These are phyloP conservation scores for Caenorhabditis sinica DNA, from an alignment of 2,888 invertebrate genomes.

Conservation along the genomic window DNA sequence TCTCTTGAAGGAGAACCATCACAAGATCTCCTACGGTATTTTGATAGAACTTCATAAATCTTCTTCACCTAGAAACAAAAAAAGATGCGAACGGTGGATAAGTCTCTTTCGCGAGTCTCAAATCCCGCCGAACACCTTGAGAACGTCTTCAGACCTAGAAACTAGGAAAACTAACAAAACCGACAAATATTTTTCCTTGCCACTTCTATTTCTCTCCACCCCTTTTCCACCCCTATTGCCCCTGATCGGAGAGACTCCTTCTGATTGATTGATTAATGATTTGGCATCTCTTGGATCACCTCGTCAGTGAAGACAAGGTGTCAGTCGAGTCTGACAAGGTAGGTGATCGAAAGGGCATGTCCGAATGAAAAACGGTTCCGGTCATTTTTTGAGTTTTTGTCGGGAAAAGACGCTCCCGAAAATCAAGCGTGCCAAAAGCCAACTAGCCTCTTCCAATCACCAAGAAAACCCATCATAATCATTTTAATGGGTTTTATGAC, in stretches of 20 bases:
- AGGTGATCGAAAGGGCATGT: neutral
- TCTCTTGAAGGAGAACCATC: too few species aligned
- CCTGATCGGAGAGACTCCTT: neutral
- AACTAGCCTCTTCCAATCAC: too few species aligned
- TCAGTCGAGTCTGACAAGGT: neutral
- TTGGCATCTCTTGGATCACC: neutral
- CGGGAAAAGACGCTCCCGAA: too few species aligned
- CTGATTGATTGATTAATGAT: slow-evolving; percentile 62
- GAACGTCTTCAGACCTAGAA: neutral
- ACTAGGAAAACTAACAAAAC: neutral
- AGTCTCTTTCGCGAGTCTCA: neutral
- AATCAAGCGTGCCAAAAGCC: neutral
- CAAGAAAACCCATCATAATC: slow-evolving; percentile 19
- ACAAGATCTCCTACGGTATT: too few species aligned
- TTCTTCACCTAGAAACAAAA: slow-evolving; percentile 18
- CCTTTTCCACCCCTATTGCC: neutral
- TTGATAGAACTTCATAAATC: slow-evolving; percentile 25
- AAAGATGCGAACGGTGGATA: slow-evolving; percentile 48
- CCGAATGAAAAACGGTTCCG: slow-evolving; percentile 1
- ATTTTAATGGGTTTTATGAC: slow-evolving; percentile 34
- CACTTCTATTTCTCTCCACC: neutral
- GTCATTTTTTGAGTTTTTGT: neutral
- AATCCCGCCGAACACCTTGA: too few species aligned
- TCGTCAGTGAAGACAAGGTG: too few species aligned
- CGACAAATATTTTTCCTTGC: neutral